These are phyloP conservation scores for Phacellophora camtschatica DNA, from an alignment of 30 jellyfish, hydroid and myxozoan genomes.

Conservation along the genomic window DNA sequence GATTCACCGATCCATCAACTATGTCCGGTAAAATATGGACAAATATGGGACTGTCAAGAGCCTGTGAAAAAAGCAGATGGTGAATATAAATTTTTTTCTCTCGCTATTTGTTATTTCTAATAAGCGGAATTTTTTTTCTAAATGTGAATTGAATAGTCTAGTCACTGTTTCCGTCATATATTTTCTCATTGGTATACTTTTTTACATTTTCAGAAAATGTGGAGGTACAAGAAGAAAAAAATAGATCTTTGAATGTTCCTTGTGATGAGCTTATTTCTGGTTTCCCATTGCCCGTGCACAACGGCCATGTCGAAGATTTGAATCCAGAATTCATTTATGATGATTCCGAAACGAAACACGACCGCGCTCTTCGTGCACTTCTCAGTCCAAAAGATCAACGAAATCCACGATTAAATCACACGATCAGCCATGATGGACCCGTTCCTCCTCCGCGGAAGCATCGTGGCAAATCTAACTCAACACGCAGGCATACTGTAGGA, in stretches of 20 bases:
- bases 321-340: background rate
- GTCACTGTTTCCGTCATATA: no score
- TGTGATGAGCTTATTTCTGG: background rate
- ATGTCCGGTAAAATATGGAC: constrained; percentile 1
- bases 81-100: no score
- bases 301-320: background rate
- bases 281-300: background rate
- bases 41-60: constrained; percentile 43
- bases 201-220: background rate
- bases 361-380: constrained; percentile 30
- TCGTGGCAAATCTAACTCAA: constrained; percentile 22
- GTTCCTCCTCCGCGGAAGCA: constrained; percentile 65
- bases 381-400: constrained; percentile 34
- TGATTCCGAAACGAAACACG: background rate
- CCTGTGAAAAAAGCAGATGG: background rate
- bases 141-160: no score
- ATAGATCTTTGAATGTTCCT: background rate
- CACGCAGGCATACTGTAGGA: constrained; percentile 55
- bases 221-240: background rate
- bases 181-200: no score
- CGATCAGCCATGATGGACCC: constrained; percentile 47
- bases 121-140: no score
- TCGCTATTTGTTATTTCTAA: no score
- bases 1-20: constrained; percentile 44
- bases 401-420: background rate